Conservation (phyloP, 2,113 vertebrate species). For the Oncorhynchus tshawytscha region DNA sequence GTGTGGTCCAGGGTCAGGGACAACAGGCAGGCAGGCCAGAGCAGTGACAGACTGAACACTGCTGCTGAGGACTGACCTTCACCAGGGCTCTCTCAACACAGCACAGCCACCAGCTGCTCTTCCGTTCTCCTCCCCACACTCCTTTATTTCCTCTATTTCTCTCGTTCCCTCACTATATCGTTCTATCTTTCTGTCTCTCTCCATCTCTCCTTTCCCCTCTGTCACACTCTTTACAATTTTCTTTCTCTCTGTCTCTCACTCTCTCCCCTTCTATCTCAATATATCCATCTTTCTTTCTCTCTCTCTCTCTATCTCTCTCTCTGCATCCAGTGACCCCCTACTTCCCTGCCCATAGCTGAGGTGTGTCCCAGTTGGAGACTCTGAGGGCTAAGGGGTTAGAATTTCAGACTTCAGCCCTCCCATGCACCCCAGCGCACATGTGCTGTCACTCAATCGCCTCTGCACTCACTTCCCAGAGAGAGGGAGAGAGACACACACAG, state of each 20-base stretch:
- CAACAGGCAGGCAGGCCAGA: constrained; percentile 6
- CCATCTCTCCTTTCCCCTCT: constrained; percentile 3
- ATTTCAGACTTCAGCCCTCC: constrained; percentile 39
- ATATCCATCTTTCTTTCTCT: not conserved
- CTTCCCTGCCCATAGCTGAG: constrained; percentile 14
- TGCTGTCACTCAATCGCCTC: constrained; percentile 75
- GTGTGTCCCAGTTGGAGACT: constrained; percentile 22
- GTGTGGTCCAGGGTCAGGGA: constrained; percentile 12
- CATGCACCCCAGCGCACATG: constrained; percentile 62
- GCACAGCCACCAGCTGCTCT: constrained; percentile 51
- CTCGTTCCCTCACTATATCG: not conserved
- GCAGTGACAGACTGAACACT: constrained; percentile 2
- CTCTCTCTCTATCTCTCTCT: constrained; percentile 9
- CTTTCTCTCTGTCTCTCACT: constrained; percentile 25
- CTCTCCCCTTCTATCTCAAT: not conserved
- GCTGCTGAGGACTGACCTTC: constrained; percentile 44
- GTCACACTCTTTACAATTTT: constrained; percentile 5
- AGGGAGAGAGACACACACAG: constrained; percentile 30
- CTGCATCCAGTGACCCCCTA: not conserved
- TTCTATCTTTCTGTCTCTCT: constrained; percentile 27
- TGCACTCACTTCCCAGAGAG: constrained; percentile 20
- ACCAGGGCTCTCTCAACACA: constrained; percentile 22
- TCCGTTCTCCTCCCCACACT: not conserved
- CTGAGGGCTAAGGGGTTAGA: constrained; percentile 31
- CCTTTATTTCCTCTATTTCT: not conserved